Percentiles rank a stretch among this genome's conserved stretches.
These are phyloP conservation scores for human (Homo sapiens) DNA, from an alignment of 2,113 vertebrate species.

Conservation along the genomic window GRCh38 chr12:74119501-74120000, in stretches of 20 bases:
- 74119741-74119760: slow-evolving; percentile 30
- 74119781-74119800: neutral
- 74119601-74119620: slow-evolving; percentile 45
- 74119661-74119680: slow-evolving; percentile 78
- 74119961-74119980: slow-evolving; percentile 68
- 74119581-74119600: slow-evolving; percentile 29
- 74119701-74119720: slow-evolving; percentile 59
- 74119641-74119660: slow-evolving; percentile 78
- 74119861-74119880: slow-evolving; percentile 41
- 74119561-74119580: slow-evolving; percentile 59
- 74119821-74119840: slow-evolving; percentile 32
- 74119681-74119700: slow-evolving; percentile 59
- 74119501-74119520: neutral
- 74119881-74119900: slow-evolving; percentile 62
- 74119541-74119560: slow-evolving; percentile 42
- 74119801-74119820: slow-evolving; percentile 43
- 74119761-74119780: slow-evolving; percentile 35
- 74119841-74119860: neutral
- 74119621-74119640: slow-evolving; percentile 76
- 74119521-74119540: neutral
- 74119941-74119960: slow-evolving; percentile 64
- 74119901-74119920: slow-evolving; percentile 58
- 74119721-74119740: slow-evolving; percentile 62
- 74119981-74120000: slow-evolving; percentile 56
- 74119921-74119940: slow-evolving; percentile 62